Conservation (phyloP, 2,113 vertebrate genomes). For the Oreotrochilus melanogaster region DNA sequence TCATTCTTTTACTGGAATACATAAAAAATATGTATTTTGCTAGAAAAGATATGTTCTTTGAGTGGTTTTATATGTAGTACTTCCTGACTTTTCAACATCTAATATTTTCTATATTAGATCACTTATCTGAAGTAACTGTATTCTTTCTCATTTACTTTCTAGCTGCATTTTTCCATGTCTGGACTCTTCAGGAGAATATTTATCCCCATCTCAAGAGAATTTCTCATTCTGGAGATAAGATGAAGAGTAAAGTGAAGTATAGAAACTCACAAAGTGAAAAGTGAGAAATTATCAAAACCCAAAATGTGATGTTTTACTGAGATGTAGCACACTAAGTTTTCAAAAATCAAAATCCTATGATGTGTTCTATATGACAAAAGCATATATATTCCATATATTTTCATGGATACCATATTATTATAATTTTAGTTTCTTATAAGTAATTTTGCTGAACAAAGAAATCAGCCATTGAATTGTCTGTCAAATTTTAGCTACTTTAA, state of each 20-base stretch:
- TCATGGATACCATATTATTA: neutral
- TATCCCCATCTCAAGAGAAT: neutral
- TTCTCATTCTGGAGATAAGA: neutral
- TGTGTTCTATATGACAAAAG: neutral
- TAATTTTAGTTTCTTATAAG: neutral
- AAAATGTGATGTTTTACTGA: neutral
- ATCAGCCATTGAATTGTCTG: neutral
- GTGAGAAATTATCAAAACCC: neutral
- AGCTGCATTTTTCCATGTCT: neutral
- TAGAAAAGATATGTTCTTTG: neutral
- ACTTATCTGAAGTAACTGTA: neutral
- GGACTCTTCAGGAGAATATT: neutral
- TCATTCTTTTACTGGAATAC: neutral
- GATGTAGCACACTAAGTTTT: neutral
- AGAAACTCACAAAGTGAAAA: neutral
- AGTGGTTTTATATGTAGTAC: neutral
- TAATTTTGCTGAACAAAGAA: neutral
- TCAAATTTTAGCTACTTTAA: neutral
- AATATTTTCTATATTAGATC: neutral
- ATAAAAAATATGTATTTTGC: neutral
- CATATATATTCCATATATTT: neutral
- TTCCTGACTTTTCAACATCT: neutral
- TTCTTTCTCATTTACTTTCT: neutral
- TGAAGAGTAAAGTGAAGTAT: neutral
- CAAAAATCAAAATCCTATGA: neutral